A percentile compares a stretch with the other conserved stretches of the same genome.
Evolutionary conservation across 2,888 invertebrate species (phyloP).

Genomic region (Hirtodrosophila confusa): DNA sequence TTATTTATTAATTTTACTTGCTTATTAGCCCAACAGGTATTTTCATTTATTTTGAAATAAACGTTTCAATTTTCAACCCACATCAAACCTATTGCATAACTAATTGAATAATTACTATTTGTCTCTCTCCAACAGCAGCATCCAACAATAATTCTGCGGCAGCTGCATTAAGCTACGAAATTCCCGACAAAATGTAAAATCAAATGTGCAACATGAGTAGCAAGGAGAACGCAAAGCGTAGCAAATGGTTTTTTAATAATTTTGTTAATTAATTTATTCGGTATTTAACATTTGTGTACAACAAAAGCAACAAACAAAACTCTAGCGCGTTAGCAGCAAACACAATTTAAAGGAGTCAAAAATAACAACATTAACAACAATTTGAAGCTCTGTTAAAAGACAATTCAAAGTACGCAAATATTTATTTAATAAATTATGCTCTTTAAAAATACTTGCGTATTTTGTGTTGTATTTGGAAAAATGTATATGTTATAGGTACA

Average conservation of each 20-base stretch:
- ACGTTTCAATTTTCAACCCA: conserved; percentile 36
- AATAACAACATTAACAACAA: conserved; percentile 32
- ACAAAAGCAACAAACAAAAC: conserved; percentile 53
- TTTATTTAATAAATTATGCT: conserved; percentile 25
- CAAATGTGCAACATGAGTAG: conserved; percentile 54
- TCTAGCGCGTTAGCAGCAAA: conserved; percentile 63
- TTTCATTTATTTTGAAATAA: conserved; percentile 49
- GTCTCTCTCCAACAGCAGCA: conserved; percentile 47
- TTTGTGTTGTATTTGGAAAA: conserved; percentile 24
- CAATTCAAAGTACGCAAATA: conserved; percentile 28
- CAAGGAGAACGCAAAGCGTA: conserved; percentile 46
- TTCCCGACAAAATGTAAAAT: conserved; percentile 56
- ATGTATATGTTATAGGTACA: background rate
- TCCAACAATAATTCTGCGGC: conserved; percentile 30
- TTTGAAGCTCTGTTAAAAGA: conserved; percentile 26
- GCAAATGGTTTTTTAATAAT: conserved; percentile 66
- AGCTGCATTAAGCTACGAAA: conserved; percentile 26
- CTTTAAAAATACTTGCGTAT: conserved; percentile 23
- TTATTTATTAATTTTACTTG: conserved; percentile 36
- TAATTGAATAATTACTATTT: conserved; percentile 8
- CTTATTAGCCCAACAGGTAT: conserved; percentile 35
- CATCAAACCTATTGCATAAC: background rate
- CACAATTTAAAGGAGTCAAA: conserved; percentile 11
- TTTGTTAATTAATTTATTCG: conserved; percentile 72
- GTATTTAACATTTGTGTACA: conserved; percentile 61